Base-by-base conservation (phyloP, 2,888 invertebrate genomes). In the Operophtera brumata region DNA sequence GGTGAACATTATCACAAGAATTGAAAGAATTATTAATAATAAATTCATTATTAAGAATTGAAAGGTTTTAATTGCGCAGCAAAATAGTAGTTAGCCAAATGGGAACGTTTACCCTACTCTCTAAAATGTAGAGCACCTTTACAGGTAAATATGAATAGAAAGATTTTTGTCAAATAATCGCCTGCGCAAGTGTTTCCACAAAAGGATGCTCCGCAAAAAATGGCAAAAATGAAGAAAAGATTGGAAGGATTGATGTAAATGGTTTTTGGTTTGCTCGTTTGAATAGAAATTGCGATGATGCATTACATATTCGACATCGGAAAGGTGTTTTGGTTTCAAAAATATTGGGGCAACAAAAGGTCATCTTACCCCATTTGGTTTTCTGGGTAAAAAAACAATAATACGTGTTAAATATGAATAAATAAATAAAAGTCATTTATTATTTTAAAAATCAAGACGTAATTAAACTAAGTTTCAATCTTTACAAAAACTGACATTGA, bases 131-230 rank as follows among this genome's bases (percentile, higher is more conserved):
- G 69, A 74, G 65, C 79, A 84, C 78, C 80, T 82, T 84, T 35
- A 58, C 74, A 78, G 73, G 77, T 78, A 79, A 78, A 75, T 67
- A 78, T 78, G 78, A 71, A 67, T 57, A 69, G 61, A 79, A 78
- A 80, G 73, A 74, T 78, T 77, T n/a, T 84, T 76, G 83, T 75
- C 82, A 81, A 85, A 85, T 82, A 83, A 80, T 81, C 82, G 76
- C 67, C 74, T 77, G 69, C 80, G 83, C 85, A 86, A 86, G 84
- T 82, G 80, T 77, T 72, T 54, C 62, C 64, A 69, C 64, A 69
- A 80, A 75, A 78, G 80, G 62, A 61, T 62, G 61, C 34, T 32
- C 32, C 34, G 20, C 57, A 61, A 65, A 65, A 65, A 55, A 47
- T 49, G 41, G 13, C 45, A 45, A 44, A 61, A 65, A 76, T 78